Percentiles rank a stretch among this genome's conserved stretches.
Conservation (phyloP, 2,113 vertebrate species). For the Mungos mungo region DNA sequence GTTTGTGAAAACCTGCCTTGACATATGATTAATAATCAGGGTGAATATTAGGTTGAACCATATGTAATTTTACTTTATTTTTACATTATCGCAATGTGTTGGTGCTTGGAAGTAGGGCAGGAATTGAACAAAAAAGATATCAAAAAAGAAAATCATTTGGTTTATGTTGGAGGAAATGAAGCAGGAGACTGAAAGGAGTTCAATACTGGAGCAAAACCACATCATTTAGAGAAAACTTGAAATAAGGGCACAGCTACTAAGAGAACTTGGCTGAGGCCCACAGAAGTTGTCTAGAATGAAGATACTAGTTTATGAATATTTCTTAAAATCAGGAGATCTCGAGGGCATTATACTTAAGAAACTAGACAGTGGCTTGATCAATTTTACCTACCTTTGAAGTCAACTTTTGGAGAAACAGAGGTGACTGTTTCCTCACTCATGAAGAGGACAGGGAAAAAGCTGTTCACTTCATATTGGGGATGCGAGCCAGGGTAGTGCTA, state of each 20-base stretch:
- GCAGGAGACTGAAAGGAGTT: not conserved
- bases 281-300: conserved; percentile 24
- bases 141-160: not conserved
- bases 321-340: not conserved
- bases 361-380: not conserved
- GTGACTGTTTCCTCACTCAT: not conserved
- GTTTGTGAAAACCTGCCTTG: conserved; percentile 31
- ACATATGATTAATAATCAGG: not conserved
- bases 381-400: not conserved
- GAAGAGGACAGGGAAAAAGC: not conserved
- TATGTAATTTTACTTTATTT: conserved; percentile 52
- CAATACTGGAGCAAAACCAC: not conserved
- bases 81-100: not conserved
- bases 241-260: not conserved
- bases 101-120: not conserved
- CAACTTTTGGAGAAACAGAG: not conserved
- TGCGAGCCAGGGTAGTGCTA: not conserved
- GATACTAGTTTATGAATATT: conserved; percentile 5
- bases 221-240: not conserved
- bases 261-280: not conserved
- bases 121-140: not conserved
- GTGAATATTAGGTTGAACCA: not conserved
- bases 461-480: not conserved
- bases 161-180: not conserved
- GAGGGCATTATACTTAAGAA: not conserved